These are phyloP conservation scores for Therioaphis trifolii DNA, from an alignment of 2,888 invertebrate genomes.

Conservation along the genomic window DNA sequence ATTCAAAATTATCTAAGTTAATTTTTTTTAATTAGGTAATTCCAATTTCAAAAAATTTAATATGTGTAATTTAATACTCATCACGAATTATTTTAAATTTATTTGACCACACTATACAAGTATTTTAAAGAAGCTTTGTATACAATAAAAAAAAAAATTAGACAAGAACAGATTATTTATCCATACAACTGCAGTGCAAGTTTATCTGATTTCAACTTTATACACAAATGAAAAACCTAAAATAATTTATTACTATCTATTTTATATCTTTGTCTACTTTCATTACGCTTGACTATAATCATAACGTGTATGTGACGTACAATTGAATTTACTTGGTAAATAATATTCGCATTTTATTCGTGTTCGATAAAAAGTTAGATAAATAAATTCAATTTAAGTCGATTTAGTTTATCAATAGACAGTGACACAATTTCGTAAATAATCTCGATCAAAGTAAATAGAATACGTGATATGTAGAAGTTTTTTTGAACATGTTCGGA, in stretches of 20 bases:
- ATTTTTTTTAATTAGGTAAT: no score
- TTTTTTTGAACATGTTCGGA: no score
- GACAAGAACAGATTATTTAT: background rate
- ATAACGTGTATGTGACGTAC: background rate
- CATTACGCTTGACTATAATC: background rate
- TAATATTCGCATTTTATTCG: no score
- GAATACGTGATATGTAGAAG: no score
- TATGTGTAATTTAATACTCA: background rate
- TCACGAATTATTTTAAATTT: background rate
- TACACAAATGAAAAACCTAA: slow-evolving; percentile 5
- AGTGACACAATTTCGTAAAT: no score
- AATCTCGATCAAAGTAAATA: no score
- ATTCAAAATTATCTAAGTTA: no score
- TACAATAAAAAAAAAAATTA: background rate
- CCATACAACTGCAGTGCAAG: background rate
- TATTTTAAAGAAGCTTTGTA: background rate
- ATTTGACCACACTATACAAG: background rate
- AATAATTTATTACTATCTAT: slow-evolving; percentile 19
- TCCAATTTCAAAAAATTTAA: no score
- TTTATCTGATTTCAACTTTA: slow-evolving; percentile 13
- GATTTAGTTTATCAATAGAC: no score
- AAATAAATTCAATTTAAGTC: no score
- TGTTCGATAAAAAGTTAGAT: no score
- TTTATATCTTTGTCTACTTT: background rate
- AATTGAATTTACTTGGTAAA: background rate